Evolutionary conservation across 2,888 invertebrate genomes (phyloP).

Genomic region (Agonopterix arenella): DNA sequence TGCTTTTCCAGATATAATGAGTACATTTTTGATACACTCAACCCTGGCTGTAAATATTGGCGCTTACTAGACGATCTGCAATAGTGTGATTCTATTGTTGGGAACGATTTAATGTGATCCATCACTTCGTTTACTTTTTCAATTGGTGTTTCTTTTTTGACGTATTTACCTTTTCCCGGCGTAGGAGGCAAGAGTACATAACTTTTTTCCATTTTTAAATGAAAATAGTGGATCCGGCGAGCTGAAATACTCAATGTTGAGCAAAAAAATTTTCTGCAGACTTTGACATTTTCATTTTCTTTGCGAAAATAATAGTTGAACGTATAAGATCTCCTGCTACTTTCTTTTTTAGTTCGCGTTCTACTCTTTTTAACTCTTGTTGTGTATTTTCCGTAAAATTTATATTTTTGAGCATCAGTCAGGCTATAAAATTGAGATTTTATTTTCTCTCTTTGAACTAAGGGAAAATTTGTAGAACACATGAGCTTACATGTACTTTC

Average conservation of each 20-base stretch:
- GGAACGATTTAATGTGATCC: constrained; percentile 12
- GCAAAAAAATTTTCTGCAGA: constrained; percentile 11
- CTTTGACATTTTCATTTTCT: constrained; percentile 4
- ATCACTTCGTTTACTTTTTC: constrained; percentile 11
- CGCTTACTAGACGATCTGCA: constrained; percentile 7
- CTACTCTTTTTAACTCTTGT: constrained; percentile 5
- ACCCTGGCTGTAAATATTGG: constrained; percentile 8
- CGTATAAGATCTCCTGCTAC: constrained; percentile 2
- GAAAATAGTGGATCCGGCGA: constrained; percentile 8
- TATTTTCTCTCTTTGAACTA: constrained; percentile 1
- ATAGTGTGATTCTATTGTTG: constrained; percentile 10
- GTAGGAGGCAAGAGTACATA: constrained; percentile 4
- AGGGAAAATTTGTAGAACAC: constrained; percentile 9
- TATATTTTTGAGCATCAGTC: constrained; percentile 12
- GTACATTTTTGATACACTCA: constrained; percentile 10
- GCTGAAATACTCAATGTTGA: constrained; percentile 9
- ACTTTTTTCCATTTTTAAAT: constrained; percentile 8
- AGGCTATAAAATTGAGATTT: constrained; percentile 8
- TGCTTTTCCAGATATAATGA: constrained; percentile 8
- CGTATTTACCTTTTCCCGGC: constrained; percentile 9
- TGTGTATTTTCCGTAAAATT: constrained; percentile 8
- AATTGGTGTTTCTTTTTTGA: constrained; percentile 7
- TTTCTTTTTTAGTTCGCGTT: constrained; percentile 6
- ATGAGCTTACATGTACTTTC: constrained; percentile 9
- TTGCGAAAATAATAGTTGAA: constrained; percentile 7